Base-by-base conservation (phyloP, 2,113 vertebrate genomes). In the Hucho hucho region DNA sequence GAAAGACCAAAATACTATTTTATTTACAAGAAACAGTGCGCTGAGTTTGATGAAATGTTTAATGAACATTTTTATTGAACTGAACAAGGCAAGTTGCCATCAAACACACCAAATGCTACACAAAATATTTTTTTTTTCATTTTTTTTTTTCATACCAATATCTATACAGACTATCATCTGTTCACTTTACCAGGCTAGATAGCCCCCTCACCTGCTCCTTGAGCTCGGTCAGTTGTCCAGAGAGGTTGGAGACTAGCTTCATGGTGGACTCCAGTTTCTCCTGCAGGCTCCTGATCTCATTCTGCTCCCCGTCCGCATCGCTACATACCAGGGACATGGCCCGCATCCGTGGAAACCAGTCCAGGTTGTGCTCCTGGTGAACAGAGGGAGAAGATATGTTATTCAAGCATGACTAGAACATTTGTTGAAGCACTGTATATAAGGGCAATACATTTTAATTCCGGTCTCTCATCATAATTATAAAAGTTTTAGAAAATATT, bases 291-390 rank as follows among this genome's bases (percentile, higher is more conserved):
- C 98, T 90, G 90, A 99, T 94, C 91, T 99, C 98, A 0, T 99
- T 99, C 92, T 99, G 98, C 77, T 99, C 98, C 0, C 98, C 98
- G 46, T 99, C 98, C 0, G 96, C 94, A 2, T 99, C 98, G 0
- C 96, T 99, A 92, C 98, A 99, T 72, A 99, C 98, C 83, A 99
- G 87, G 0, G 98, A 99, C 97, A 99, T 99, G 88, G 98, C 98
- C 6, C 98, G 86, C 97, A 99, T 99, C 1, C 98, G 91, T 3
- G 98, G 98, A 84, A 99, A 99, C 98, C 98, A 99, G 88, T 99
- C 98, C 70, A 99, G 88, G 87, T 99, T 99, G 87, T 96, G 93
- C 6, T 99, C 97, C 98, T 99, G 86, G 76, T 47, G 67, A 64
- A 75, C 0, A 6, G 37, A 53, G n/a, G 29, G 12, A 76, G 43